These are phyloP conservation scores for Drosophila hamatofila DNA, from an alignment of 2,888 invertebrate genomes.

Conservation along the genomic window DNA sequence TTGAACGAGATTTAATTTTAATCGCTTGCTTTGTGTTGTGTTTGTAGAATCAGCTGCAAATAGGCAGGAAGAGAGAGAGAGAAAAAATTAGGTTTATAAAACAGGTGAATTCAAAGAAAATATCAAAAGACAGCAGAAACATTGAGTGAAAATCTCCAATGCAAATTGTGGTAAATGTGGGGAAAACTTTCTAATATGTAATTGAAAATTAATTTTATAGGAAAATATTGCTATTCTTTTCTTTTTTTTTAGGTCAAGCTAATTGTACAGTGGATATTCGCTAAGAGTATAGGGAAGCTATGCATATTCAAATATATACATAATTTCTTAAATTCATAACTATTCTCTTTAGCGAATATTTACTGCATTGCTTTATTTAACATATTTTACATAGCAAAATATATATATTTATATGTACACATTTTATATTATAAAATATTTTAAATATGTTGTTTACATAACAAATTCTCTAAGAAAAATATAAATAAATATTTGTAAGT, in stretches of 20 bases:
- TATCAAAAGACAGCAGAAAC: slow-evolving; percentile 4
- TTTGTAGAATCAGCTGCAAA: slow-evolving; percentile 68
- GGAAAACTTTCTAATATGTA: slow-evolving; percentile 42
- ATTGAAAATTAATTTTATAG: slow-evolving; percentile 12
- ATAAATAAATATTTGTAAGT: neutral
- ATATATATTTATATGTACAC: neutral
- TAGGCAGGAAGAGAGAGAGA: slow-evolving; percentile 30
- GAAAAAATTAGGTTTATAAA: slow-evolving; percentile 38
- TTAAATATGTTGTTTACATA: neutral
- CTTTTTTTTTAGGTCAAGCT: neutral
- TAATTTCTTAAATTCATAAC: neutral
- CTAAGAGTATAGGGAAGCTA: neutral
- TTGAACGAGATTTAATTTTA: slow-evolving; percentile 39
- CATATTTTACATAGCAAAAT: neutral
- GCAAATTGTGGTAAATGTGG: slow-evolving; percentile 19
- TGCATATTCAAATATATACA: neutral
- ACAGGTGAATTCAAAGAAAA: slow-evolving; percentile 23
- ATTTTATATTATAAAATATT: neutral
- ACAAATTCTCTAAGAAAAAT: neutral
- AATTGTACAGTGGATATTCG: neutral
- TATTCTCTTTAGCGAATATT: neutral
- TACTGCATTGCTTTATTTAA: neutral
- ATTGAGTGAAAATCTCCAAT: slow-evolving; percentile 28
- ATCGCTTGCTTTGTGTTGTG: slow-evolving; percentile 45
- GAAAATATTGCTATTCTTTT: neutral